A percentile compares a stretch with the other conserved stretches of the same genome.
phyloP scores from a whole-genome alignment of 2,888 invertebrate species.

The Hirtodrosophila histrioides region DNA sequence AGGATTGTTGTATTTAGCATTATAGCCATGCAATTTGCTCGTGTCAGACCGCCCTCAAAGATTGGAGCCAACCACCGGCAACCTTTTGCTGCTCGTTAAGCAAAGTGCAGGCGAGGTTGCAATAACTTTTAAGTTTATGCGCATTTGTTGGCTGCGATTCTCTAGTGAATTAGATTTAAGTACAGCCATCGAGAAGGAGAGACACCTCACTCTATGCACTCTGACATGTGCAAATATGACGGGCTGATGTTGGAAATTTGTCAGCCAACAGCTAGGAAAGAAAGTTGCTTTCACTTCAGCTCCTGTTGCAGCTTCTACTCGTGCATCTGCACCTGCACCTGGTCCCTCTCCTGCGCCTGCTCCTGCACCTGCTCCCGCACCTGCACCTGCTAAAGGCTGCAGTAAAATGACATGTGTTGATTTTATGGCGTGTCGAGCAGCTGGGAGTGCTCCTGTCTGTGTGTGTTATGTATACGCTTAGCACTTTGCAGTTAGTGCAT shows the following conservation, averaged over 20 bases:
- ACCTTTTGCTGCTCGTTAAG: constrained; percentile 57
- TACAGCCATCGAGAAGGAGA: constrained; percentile 25
- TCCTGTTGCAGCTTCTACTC: constrained; percentile 3
- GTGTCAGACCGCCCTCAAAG: constrained; percentile 19
- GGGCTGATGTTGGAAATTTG: constrained; percentile 49
- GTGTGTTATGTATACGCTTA: constrained; percentile 30
- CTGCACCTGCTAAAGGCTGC: constrained; percentile 14
- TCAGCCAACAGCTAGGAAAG: constrained; percentile 22
- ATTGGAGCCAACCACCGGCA: constrained; percentile 13
- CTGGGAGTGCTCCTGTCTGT: constrained; percentile 9
- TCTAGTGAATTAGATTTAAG: constrained; percentile 57
- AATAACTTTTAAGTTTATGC: constrained; percentile 57
- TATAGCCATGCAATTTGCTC: constrained; percentile 4
- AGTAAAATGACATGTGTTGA: constrained; percentile 69
- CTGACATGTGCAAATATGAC: constrained; percentile 57
- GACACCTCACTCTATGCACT: constrained; percentile 18
- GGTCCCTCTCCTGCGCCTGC: constrained; percentile 1
- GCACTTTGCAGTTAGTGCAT: constrained; percentile 73
- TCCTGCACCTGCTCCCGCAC: background rate
- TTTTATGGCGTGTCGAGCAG: constrained; percentile 62
- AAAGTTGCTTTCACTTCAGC: constrained; percentile 1
- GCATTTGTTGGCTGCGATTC: constrained; percentile 60
- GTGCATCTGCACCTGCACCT: constrained; percentile 1
- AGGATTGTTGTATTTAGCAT: constrained; percentile 13
- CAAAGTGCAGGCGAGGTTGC: constrained; percentile 56